phyloP scores from a whole-genome alignment of 2,113 vertebrate genomes.

The Piaya cayana region DNA sequence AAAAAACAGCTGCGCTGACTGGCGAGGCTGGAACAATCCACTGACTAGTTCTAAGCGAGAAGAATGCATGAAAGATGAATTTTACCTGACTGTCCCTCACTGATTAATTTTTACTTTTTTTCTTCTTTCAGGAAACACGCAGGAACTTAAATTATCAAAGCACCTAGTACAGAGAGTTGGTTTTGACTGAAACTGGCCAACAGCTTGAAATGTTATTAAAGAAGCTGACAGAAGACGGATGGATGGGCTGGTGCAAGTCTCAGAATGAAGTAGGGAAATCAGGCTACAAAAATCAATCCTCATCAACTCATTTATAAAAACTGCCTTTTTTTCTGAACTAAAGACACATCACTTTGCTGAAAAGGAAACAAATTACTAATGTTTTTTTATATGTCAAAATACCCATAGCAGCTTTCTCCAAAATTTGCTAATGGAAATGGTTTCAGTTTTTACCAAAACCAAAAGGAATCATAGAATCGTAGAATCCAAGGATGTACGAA shows the following conservation, averaged over 20 bases:
- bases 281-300: background rate
- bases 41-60: background rate
- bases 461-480: no score
- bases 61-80: background rate
- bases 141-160: slow-evolving; percentile 14
- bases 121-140: background rate
- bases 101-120: background rate
- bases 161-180: background rate
- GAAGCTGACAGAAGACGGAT: background rate
- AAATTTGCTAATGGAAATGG: background rate
- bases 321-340: background rate
- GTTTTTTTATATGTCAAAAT: background rate
- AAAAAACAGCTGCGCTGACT: background rate
- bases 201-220: slow-evolving; percentile 25
- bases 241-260: background rate
- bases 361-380: background rate
- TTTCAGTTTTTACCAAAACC: background rate
- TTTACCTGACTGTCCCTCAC: background rate
- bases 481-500: background rate
- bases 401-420: background rate
- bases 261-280: background rate
- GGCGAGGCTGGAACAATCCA: background rate
- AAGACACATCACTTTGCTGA: background rate
- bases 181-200: slow-evolving; percentile 6
- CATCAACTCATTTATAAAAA: background rate